These are phyloP conservation scores for Callorhinus ursinus DNA, from an alignment of 2,113 vertebrate genomes.

Conservation along the genomic window DNA sequence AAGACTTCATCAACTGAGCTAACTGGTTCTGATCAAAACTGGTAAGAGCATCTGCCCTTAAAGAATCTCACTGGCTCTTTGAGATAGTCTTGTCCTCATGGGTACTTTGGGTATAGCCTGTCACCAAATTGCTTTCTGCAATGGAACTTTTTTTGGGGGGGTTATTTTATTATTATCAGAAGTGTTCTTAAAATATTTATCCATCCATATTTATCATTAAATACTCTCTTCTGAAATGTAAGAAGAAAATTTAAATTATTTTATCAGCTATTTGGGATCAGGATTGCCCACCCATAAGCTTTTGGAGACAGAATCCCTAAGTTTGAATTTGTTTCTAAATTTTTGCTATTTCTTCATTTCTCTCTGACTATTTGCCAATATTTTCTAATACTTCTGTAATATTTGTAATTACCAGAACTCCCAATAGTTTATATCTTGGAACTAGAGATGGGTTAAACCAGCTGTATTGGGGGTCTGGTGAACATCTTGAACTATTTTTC, in stretches of 20 bases:
- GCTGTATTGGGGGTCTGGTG: constrained; percentile 30
- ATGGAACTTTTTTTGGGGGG: neutral
- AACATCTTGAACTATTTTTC: constrained; percentile 79
- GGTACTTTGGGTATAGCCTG: neutral
- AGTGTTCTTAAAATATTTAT: constrained; percentile 33
- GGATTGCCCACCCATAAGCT: neutral
- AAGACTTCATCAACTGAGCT: neutral
- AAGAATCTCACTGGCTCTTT: neutral
- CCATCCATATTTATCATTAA: neutral
- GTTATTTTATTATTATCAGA: neutral
- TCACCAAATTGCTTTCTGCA: neutral
- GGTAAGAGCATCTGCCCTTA: neutral
- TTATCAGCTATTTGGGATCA: neutral
- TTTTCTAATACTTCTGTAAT: constrained; percentile 55
- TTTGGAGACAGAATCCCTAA: constrained; percentile 26
- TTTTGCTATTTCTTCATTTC: constrained; percentile 44
- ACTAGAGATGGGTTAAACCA: constrained; percentile 32
- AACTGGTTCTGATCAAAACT: neutral
- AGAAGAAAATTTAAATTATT: constrained; percentile 30
- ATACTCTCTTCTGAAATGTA: constrained; percentile 52
- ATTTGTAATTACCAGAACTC: constrained; percentile 66
- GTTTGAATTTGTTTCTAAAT: constrained; percentile 57
- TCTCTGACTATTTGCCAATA: constrained; percentile 60
- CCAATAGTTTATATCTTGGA: constrained; percentile 50
- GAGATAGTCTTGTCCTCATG: neutral